These are phyloP conservation scores for Lycocerus yunnanus DNA, from an alignment of 2,888 invertebrate species.

Conservation along the genomic window DNA sequence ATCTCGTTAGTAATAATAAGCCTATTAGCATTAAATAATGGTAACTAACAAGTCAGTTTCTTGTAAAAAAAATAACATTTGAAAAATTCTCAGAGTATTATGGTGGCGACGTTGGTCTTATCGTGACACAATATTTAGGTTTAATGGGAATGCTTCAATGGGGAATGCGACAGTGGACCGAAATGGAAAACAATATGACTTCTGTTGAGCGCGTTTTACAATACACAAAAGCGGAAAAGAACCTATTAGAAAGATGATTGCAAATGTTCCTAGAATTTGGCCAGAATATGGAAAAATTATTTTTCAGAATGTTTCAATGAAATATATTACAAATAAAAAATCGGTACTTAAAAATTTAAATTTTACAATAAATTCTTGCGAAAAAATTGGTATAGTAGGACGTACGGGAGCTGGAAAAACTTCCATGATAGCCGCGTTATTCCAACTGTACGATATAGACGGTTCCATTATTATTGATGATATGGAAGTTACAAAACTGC, in stretches of 20 bases:
- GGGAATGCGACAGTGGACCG: slow-evolving; percentile 83
- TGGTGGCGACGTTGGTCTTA: slow-evolving; percentile 73
- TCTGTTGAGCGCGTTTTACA: slow-evolving; percentile 79
- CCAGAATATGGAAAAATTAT: slow-evolving; percentile 71
- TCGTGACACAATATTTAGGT: slow-evolving; percentile 76
- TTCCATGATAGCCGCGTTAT: slow-evolving; percentile 76
- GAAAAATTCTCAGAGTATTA: slow-evolving; percentile 13
- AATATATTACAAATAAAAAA: slow-evolving; percentile 73
- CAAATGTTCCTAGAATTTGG: slow-evolving; percentile 73
- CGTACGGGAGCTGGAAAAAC: slow-evolving; percentile 88
- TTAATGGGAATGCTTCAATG: slow-evolving; percentile 71
- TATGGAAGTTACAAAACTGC: slow-evolving; percentile 70
- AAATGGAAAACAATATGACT: slow-evolving; percentile 79
- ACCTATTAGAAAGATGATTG: slow-evolving; percentile 11
- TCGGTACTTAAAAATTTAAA: slow-evolving; percentile 75
- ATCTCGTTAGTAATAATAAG: slow-evolving; percentile 60
- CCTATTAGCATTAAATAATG: slow-evolving; percentile 31
- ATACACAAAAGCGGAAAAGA: slow-evolving; percentile 57
- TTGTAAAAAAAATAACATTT: neutral
- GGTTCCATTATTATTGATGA: slow-evolving; percentile 84
- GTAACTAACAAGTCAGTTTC: slow-evolving; percentile 29
- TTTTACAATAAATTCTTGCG: slow-evolving; percentile 68
- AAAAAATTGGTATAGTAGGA: slow-evolving; percentile 81
- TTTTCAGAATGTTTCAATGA: slow-evolving; percentile 71
- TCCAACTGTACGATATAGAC: slow-evolving; percentile 77